Base-by-base conservation (phyloP, 2,797 vertebrate genomes). In the Spea hammondii region DNA sequence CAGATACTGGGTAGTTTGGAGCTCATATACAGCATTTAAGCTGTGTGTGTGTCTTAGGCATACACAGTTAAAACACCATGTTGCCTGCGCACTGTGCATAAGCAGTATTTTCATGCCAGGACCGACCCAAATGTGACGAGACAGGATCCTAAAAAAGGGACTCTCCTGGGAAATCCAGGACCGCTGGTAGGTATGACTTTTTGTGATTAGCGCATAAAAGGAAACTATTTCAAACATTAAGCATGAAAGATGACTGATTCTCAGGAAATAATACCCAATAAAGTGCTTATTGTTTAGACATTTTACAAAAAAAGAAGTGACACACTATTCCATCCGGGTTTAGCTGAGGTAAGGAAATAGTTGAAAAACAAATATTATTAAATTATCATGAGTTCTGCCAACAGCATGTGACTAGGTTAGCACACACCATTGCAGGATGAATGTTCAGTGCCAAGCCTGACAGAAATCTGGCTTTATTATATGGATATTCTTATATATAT, bases 221-320 rank as follows among this genome's bases (percentile, higher is more conserved):
- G 44, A 5, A 72, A 59, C 14, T 57, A 47, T 44, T 50, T 51
- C 48, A 69, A 69, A 69, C 67, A 69, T n/a, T 14, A 69, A 9
- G 9, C 67, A 51, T 69, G 9, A 57, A 55, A 72, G 17, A 70
- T 70, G 69, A 51, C n/a, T 55, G 32, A 14, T 55, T 70, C 69
- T 54, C 14, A 55, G 12, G 55, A 13, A 70, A 44, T 4, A 57
- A 57, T 44, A 59, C 70, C 48, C 45, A 72, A 54, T 51, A 72
- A 57, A 10, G 7, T 70, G 48, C 46, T 13, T 47, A 12, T 67
- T 55, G 69, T 45, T 70, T 70, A 54, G 8, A 44, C 13, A 72
- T 46, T 72, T 72, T 44, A 46, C 7, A 59, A 72, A 59, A 59
- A 72, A 59, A 71, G 32, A 46, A n/a, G n/a, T 44, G 59, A 5